These are phyloP conservation scores for Volucella inflata DNA, from an alignment of 2,888 invertebrate species.

Conservation along the genomic window DNA sequence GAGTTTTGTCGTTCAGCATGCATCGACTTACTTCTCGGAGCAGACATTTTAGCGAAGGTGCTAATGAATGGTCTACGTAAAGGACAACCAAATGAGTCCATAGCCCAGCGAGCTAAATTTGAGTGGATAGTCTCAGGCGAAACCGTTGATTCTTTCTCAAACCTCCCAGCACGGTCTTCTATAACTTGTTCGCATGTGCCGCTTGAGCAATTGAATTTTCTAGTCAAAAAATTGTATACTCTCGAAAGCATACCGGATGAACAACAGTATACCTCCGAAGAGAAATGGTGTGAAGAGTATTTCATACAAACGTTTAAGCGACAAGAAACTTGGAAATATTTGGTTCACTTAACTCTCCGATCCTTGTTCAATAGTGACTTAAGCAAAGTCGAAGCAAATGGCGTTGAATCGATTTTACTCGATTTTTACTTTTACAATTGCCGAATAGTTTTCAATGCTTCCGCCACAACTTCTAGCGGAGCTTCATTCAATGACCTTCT, in stretches of 20 bases:
- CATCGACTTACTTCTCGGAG: slow-evolving; percentile 38
- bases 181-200: slow-evolving; percentile 25
- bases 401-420: slow-evolving; percentile 55
- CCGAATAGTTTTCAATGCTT: too few species aligned
- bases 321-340: slow-evolving; percentile 41
- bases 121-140: slow-evolving; percentile 42
- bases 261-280: slow-evolving; percentile 26
- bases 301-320: slow-evolving; percentile 35
- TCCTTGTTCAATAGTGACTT: slow-evolving; percentile 20
- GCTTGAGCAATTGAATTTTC: slow-evolving; percentile 14
- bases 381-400: slow-evolving; percentile 42
- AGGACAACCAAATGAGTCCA: slow-evolving; percentile 20
- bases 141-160: neutral
- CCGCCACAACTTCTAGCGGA: too few species aligned
- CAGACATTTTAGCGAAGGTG: slow-evolving; percentile 28
- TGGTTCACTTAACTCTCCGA: slow-evolving; percentile 51
- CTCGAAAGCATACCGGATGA: slow-evolving; percentile 24
- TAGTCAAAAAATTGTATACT: slow-evolving; percentile 16
- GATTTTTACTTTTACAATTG: too few species aligned
- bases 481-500: too few species aligned
- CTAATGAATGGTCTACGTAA: slow-evolving; percentile 26
- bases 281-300: slow-evolving; percentile 63
- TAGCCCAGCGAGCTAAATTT: slow-evolving; percentile 31
- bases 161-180: neutral
- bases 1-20: too few species aligned